These are phyloP conservation scores for Macrotrachela quadricornifera DNA, from an alignment of 1,140 invertebrate genomes.

Conservation along the genomic window DNA sequence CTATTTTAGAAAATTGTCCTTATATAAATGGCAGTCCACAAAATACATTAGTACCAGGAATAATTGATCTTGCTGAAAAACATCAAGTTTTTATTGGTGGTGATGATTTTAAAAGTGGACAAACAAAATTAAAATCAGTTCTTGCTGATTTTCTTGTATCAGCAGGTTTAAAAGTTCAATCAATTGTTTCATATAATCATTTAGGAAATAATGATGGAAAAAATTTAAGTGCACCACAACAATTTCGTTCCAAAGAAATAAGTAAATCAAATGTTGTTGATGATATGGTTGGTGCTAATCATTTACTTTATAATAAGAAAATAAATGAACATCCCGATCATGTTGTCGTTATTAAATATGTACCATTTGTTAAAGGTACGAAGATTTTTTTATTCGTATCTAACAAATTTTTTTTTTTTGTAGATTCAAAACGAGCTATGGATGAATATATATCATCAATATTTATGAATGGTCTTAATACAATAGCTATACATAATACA, in stretches of 20 bases:
- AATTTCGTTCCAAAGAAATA: constrained; percentile 48
- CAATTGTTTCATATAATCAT: constrained; percentile 90
- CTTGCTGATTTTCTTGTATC: constrained; percentile 76
- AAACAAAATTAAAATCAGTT: constrained; percentile 87
- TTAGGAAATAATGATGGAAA: constrained; percentile 89
- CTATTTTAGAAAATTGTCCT: constrained; percentile 55
- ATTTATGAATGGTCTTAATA: constrained; percentile 75
- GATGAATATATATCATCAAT: constrained; percentile 90
- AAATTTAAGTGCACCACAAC: constrained; percentile 72
- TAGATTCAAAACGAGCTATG: constrained; percentile 61
- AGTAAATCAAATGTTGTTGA: constrained; percentile 55
- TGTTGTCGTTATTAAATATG: constrained; percentile 73
- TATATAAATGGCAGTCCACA: constrained; percentile 92
- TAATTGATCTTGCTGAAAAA: constrained; percentile 57
- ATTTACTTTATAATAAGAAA: constrained; percentile 42
- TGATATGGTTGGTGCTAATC: constrained; percentile 73
- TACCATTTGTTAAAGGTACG: constrained; percentile 57
- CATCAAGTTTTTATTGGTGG: constrained; percentile 60
- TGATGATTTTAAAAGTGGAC: constrained; percentile 36
- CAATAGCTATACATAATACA: constrained; percentile 78
- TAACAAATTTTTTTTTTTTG: too few species aligned
- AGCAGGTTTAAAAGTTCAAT: constrained; percentile 76
- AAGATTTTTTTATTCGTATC: too few species aligned
- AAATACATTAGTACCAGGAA: constrained; percentile 76
- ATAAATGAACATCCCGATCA: constrained; percentile 64